Percentiles rank a stretch among this genome's conserved stretches.
Evolutionary conservation across 2,113 vertebrate species (phyloP).

Genomic region (Rattus norvegicus): DNA sequence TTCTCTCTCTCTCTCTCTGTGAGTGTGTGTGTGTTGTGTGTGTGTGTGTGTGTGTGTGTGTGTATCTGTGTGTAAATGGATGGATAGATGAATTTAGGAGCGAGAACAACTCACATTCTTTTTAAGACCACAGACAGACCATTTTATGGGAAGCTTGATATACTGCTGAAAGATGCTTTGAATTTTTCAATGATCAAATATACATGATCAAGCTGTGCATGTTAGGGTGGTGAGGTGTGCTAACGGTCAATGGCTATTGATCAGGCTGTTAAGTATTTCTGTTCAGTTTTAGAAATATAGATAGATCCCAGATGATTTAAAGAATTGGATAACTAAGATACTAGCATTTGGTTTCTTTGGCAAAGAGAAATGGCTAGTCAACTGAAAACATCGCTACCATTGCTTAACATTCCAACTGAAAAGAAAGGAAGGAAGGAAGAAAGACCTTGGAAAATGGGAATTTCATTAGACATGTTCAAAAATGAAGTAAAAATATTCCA

Average conservation of each 20-base stretch:
- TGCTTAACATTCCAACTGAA: conserved; percentile 4
- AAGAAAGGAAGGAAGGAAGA: not conserved
- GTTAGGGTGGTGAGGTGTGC: conserved; percentile 83
- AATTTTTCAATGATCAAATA: conserved; percentile 89
- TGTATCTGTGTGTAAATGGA: not conserved
- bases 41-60: conserved; percentile 52
- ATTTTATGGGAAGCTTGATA: conserved; percentile 77
- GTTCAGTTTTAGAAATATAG: conserved; percentile 83
- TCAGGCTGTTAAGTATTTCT: conserved; percentile 89
- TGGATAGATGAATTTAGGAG: conserved; percentile 48
- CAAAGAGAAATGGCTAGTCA: conserved; percentile 71
- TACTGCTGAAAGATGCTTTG: conserved; percentile 84
- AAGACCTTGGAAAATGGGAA: conserved; percentile 74
- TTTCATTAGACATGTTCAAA: conserved; percentile 55
- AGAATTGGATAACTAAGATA: conserved; percentile 84
- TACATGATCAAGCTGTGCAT: conserved; percentile 89
- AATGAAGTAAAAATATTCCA: conserved; percentile 66
- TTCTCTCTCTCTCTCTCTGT: not conserved
- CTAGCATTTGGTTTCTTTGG: conserved; percentile 79
- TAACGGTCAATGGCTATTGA: conserved; percentile 88
- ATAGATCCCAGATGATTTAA: conserved; percentile 86
- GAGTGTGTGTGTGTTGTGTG: not conserved
- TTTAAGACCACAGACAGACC: conserved; percentile 80
- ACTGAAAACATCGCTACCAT: conserved; percentile 45
- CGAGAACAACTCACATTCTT: conserved; percentile 65